A percentile compares a stretch with the other conserved stretches of the same genome.
These are phyloP conservation scores for Misgurnus mizolepis DNA, from an alignment of 2,113 vertebrate species.

Conservation along the genomic window DNA sequence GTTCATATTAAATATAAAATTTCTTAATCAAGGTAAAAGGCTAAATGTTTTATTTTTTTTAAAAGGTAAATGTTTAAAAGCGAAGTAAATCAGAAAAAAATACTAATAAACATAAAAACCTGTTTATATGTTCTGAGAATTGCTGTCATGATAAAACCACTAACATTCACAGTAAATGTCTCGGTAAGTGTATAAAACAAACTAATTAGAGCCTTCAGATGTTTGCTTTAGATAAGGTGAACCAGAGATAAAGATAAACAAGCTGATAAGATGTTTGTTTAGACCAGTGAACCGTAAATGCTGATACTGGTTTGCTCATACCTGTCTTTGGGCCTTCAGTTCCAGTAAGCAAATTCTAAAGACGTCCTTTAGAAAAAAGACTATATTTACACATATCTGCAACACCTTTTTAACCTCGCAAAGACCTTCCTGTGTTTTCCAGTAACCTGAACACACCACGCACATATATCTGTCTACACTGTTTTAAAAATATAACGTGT, in stretches of 20 bases:
- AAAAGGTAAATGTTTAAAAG: neutral
- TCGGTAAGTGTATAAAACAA: conserved; percentile 72
- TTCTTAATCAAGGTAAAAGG: too few relatives aligned
- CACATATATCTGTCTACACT: neutral
- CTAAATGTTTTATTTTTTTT: too few relatives aligned
- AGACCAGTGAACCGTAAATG: conserved; percentile 39
- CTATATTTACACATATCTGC: neutral
- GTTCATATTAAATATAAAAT: too few relatives aligned
- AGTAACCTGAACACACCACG: conserved; percentile 3
- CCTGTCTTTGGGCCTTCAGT: conserved; percentile 34
- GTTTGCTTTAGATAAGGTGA: conserved; percentile 85
- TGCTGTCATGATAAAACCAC: neutral
- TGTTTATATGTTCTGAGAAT: neutral
- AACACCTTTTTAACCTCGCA: neutral
- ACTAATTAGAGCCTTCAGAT: conserved; percentile 75
- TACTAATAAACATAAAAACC: neutral
- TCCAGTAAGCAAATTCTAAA: neutral
- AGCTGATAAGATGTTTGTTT: conserved; percentile 48
- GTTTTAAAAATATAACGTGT: neutral
- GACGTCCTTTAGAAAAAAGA: neutral
- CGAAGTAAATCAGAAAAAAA: neutral
- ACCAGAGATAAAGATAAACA: conserved; percentile 68
- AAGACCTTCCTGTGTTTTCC: neutral
- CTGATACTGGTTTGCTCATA: conserved; percentile 34
- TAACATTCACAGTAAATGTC: conserved; percentile 58